Base-by-base conservation (phyloP, 1,140 invertebrate species). In the Sinonovacula constricta region DNA sequence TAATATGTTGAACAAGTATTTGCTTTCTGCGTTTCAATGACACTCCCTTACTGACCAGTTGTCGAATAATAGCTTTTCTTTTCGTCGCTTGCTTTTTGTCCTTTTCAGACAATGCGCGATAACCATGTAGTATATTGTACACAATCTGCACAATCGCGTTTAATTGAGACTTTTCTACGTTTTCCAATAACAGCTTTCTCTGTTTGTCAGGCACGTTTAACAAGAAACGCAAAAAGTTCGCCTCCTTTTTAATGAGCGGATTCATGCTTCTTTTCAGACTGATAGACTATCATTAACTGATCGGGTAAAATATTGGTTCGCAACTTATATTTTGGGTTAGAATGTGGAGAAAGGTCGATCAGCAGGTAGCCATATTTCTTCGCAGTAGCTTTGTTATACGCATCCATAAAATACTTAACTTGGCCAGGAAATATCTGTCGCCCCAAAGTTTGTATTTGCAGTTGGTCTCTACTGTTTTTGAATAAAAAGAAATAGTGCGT, bases 131-230 rank as follows among this genome's bases (percentile, higher is more conserved):
- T 3, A 69, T 18, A 31, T 69, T 69, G 26, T 69, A 69, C 31
- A 69, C 67, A 69, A 69, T 69, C 34, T 69, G 67, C n/a, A 69
- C 67, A 34, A 56, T 56, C 34, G 67, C 67, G 67, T 31, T 69
- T 69, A 69, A 57, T 34, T 69, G 67, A n/a, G 45, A 57, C 67
- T 69, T 69, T 28, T 69, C 67, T 28, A 56, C 57, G 15, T 22
- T 28, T 36, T 57, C n/a, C 39, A 69, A 22, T 69, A 69, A 69
- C 30, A 69, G 51, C 31, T 56, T 56, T 28, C 57, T 69, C 67
- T 69, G 53, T 57, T 57, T 69, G 53, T 56, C 33, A 57, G 67
- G 57, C 2, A 53, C 57, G 36, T 56, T 15, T 18, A 69, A 33
- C 33, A 69, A 24, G 24, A 69, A 39, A 15, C n/a, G 15, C 36